A percentile compares a stretch with the other conserved stretches of the same genome.
phyloP scores from a whole-genome alignment of 2,797 vertebrate species.

The Margarornis squamiger region DNA sequence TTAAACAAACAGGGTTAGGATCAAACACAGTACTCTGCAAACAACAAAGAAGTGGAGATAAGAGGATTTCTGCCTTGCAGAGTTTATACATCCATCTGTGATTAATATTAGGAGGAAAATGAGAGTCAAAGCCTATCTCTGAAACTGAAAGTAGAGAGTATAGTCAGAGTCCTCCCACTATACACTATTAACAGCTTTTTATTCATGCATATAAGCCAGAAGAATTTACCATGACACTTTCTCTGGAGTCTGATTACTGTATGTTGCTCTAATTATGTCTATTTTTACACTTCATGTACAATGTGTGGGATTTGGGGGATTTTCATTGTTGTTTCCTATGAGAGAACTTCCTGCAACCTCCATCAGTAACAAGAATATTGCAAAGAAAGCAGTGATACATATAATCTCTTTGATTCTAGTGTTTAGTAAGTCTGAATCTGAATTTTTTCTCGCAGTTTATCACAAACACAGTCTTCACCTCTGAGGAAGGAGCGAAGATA shows the following conservation, averaged over 20 bases:
- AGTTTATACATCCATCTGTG: slow-evolving; percentile 42
- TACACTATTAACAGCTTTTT: neutral
- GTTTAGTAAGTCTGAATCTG: neutral
- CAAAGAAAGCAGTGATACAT: neutral
- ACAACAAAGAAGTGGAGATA: slow-evolving; percentile 47
- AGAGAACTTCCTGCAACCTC: neutral
- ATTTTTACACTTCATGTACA: neutral
- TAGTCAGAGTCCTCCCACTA: neutral
- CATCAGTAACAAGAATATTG: neutral
- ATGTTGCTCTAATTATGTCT: neutral
- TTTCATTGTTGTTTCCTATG: neutral
- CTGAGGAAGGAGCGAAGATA: neutral
- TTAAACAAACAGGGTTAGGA: neutral
- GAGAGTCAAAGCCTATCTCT: neutral
- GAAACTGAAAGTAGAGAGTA: neutral
- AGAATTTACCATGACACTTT: neutral
- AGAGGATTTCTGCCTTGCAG: slow-evolving; percentile 59
- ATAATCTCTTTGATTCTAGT: neutral
- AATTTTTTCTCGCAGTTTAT: neutral
- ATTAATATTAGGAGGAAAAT: slow-evolving; percentile 45
- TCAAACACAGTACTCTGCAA: neutral
- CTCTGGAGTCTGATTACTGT: neutral
- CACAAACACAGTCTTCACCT: neutral
- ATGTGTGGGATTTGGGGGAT: neutral
- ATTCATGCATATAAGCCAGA: neutral